Evolutionary conservation across 2,888 invertebrate species (phyloP), one percentile per base, ranked within the genome.

Genomic region (Napeogenes inachia): DNA sequence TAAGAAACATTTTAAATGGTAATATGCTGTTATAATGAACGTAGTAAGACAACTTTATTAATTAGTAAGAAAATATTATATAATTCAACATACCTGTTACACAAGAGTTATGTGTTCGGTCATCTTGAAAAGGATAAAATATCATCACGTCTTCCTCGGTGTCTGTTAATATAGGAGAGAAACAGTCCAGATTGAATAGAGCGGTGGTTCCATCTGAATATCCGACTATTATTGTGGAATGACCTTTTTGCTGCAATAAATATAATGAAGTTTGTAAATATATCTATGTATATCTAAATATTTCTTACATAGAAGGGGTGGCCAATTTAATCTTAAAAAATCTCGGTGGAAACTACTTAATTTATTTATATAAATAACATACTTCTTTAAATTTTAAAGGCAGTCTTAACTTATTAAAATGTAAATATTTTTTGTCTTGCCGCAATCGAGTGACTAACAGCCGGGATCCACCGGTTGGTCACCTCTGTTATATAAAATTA

Each of bases 201-300:
- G 92, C 94, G 2, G 93, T 90, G 42, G 92, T 86, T 0, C 95
- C 95, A 75, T 94, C 93, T 0, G 93, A 88, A 74, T 94, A 95
- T 2, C 94, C 94, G 2, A 93, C 94, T n/a, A 92, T 91, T 55
- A 95, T 80, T 45, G 86, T 81, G 8, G 82, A 81, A 71, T 93
- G 92, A 0, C 87, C 91, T 69, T 82, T 81, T 78, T 89, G 85
- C 92, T 93, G 72, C 35, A 59, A 61, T 33, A 59, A 60, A 60
- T 55, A 13, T 1, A 64, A 67, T 45, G 6, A n/a, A 35, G 12
- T 4, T 35, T 45, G 45, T 13, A 46, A 32, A 38, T 13, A 8
- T 38, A 13, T 38, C n/a, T 10, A 55, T 38, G 54, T 32, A 47
- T 57, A 47, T 38, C 54, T 54, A 53, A 30, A 12, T 8, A 46